Base-by-base conservation (phyloP, 2,113 vertebrate genomes). In the Rhinoptilus africanus region DNA sequence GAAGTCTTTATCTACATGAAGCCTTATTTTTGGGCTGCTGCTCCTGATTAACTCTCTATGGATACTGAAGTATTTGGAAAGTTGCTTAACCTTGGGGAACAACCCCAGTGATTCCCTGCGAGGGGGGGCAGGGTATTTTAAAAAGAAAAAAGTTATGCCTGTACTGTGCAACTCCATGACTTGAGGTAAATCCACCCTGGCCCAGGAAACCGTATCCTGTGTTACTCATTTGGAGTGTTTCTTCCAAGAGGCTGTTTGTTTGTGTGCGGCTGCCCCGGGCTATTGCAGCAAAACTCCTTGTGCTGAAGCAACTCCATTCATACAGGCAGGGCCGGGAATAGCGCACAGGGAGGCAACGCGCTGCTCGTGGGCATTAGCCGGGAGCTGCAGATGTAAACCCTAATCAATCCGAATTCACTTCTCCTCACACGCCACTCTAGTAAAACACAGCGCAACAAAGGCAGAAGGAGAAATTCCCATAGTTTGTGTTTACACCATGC, bases 321-420 rank as follows among this genome's bases (percentile, higher is more conserved):
- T 9, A 3, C 12, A 11, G 83, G 22, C 93, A 59, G 84, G 76
- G 9, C 15, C 28, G 53, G 78, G 11, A 53, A 14, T 10, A 9
- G 63, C 1, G 30, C 27, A 9, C 63, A 35, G 53, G 0, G 2
- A 19, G 60, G 80, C 26, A 39, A 23, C 0, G 1, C 0, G 4
- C 26, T 18, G 62, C 37, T 39, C 9, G 20, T 14, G 26, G 2
- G 15, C 10, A 7, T 35, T 4, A 63, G 60, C 57, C 32, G 1
- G 2, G 4, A 41, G 43, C 67, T 69, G 62, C 43, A 56, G n/a
- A 32, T 26, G 14, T 45, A 32, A 57, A n/a, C 41, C 37, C 39
- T 18, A 28, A 27, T 34, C 3, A 11, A 32, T 2, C 62, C 10
- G 50, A 51, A 4, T 4, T 57, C 17, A 1, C 6, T 28, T 24